Evolutionary conservation across 2,888 invertebrate species (phyloP).

Genomic region (Caenorhabditis doughertyi): DNA sequence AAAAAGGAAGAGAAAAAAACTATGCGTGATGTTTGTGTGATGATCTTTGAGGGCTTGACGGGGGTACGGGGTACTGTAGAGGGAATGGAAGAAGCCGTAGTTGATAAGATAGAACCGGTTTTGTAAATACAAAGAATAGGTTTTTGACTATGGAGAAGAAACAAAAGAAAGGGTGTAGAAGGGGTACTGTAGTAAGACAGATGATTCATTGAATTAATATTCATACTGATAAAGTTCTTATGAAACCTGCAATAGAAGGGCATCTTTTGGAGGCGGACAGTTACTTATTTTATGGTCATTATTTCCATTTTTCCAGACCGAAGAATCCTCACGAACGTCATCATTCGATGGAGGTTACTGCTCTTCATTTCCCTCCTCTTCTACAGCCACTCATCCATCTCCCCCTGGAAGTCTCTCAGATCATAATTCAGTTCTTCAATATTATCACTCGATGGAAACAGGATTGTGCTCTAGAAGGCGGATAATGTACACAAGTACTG

Average conservation of each 20-base stretch:
- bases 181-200: too few relatives aligned
- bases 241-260: too few relatives aligned
- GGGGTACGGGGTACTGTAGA: neutral
- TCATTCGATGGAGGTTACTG: slow-evolving; percentile 59
- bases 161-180: too few relatives aligned
- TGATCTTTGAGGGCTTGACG: slow-evolving; percentile 4
- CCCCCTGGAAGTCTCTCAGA: slow-evolving; percentile 5
- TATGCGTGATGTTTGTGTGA: neutral
- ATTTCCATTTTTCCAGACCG: slow-evolving; percentile 28
- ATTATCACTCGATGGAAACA: slow-evolving; percentile 62
- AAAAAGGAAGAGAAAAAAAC: too few relatives aligned
- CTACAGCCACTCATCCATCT: slow-evolving; percentile 11
- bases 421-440: slow-evolving; percentile 41
- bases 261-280: too few relatives aligned
- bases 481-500: slow-evolving; percentile 68
- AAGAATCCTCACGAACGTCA: slow-evolving; percentile 42
- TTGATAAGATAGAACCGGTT: too few relatives aligned
- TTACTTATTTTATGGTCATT: too few relatives aligned
- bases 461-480: slow-evolving; percentile 63
- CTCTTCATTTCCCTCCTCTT: slow-evolving; percentile 41
- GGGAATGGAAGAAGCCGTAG: neutral
- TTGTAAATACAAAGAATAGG: too few relatives aligned
- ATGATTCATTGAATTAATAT: too few relatives aligned
- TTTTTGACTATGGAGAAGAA: too few relatives aligned
- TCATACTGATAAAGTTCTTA: too few relatives aligned